Percentiles rank a stretch among this genome's conserved stretches.
phyloP scores from a whole-genome alignment of 2,113 vertebrate species.

The Ptilonorhynchus violaceus region DNA sequence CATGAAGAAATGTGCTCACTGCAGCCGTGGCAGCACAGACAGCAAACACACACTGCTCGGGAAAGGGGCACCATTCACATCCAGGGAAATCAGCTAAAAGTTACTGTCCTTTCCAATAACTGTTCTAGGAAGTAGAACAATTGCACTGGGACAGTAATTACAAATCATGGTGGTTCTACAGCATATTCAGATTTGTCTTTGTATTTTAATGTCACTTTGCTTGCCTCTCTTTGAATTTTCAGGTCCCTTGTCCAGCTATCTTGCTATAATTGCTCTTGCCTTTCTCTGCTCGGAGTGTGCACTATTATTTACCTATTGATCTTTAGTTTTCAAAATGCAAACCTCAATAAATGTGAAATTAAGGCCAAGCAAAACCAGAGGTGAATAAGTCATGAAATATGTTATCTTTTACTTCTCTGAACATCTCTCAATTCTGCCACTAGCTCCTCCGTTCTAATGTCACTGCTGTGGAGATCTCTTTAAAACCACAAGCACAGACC shows the following conservation, averaged over 20 bases:
- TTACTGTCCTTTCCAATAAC: fast-evolving
- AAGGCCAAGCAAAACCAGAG: background rate
- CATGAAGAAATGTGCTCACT: fast-evolving
- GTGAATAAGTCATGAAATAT: background rate
- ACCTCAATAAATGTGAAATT: background rate
- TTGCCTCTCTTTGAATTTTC: background rate
- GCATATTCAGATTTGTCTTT: background rate
- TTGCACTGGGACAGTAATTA: background rate
- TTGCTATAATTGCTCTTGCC: background rate
- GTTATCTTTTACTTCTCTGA: background rate
- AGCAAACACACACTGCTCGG: background rate
- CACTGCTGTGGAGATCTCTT: background rate
- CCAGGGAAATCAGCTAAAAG: background rate
- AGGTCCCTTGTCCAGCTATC: background rate
- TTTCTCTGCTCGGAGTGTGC: background rate
- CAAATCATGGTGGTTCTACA: background rate
- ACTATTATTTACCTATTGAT: background rate
- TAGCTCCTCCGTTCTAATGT: background rate
- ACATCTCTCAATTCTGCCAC: background rate
- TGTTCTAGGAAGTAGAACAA: background rate
- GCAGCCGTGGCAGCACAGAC: background rate
- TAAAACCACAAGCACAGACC: background rate
- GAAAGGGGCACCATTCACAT: fast-evolving
- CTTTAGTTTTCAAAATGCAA: background rate
- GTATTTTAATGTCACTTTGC: background rate